These are phyloP conservation scores for Cantharis flavilabris DNA, from an alignment of 2,888 invertebrate species.

Conservation along the genomic window DNA sequence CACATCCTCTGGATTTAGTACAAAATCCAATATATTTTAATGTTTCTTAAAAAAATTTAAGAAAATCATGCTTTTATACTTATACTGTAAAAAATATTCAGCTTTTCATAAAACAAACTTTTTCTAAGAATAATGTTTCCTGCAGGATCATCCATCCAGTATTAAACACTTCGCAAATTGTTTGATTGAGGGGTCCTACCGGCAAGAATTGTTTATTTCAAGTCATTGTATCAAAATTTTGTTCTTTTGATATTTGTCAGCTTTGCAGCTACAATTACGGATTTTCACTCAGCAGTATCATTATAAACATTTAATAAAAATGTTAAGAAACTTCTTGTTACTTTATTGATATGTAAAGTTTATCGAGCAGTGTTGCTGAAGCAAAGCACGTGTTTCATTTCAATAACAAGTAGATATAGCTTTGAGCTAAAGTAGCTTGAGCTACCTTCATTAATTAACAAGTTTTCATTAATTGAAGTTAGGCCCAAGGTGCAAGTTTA, in stretches of 20 bases:
- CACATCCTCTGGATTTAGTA: not conserved
- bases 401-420: conserved; percentile 23
- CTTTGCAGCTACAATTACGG: no score
- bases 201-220: no score
- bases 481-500: conserved; percentile 24
- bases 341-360: conserved; percentile 29
- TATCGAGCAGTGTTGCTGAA: conserved; percentile 20
- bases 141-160: no score
- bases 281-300: no score
- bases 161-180: no score
- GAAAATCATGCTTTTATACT: not conserved
- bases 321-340: not conserved
- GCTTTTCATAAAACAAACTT: no score
- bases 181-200: no score
- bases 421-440: conserved; percentile 25
- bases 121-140: no score
- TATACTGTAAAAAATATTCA: not conserved
- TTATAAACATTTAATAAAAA: no score
- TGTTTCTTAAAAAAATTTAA: not conserved
- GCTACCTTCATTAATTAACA: conserved; percentile 28
- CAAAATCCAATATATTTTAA: not conserved
- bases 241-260: no score
- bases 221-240: no score
- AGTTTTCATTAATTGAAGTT: conserved; percentile 30
- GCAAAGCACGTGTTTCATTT: conserved; percentile 30